A percentile compares a stretch with the other conserved stretches of the same genome.
phyloP scores from a whole-genome alignment of 2,113 vertebrate species.

The Oceanites oceanicus region DNA sequence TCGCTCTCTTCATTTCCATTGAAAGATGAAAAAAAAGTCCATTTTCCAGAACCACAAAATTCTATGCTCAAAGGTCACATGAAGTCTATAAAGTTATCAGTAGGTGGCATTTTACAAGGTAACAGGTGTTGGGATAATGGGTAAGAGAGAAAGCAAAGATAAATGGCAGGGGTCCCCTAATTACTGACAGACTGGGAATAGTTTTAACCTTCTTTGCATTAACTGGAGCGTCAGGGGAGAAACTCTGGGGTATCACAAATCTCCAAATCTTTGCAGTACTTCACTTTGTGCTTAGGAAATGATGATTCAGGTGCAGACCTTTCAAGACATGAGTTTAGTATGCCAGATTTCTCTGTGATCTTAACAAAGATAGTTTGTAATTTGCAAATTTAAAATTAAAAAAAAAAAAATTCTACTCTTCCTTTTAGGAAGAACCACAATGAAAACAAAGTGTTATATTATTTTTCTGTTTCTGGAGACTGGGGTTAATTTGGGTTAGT shows the following conservation, averaged over 20 bases:
- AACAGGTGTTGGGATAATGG: neutral
- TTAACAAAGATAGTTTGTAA: neutral
- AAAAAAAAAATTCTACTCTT: neutral
- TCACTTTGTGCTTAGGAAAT: neutral
- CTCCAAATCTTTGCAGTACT: neutral
- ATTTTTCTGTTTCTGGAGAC: neutral
- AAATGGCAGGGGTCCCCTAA: neutral
- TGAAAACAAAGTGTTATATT: neutral
- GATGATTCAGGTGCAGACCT: neutral
- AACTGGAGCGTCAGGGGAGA: neutral
- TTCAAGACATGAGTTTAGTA: neutral
- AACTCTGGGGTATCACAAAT: neutral
- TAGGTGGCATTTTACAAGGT: neutral
- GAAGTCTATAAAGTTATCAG: neutral
- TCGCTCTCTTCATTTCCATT: neutral
- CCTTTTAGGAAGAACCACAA: neutral
- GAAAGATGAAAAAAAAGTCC: neutral
- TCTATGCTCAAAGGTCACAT: neutral
- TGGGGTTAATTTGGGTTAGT: neutral
- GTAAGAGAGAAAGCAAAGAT: neutral
- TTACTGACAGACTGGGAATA: neutral
- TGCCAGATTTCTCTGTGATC: neutral
- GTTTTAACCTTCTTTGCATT: neutral
- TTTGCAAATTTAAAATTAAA: neutral
- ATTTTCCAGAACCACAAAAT: neutral